Evolutionary conservation across 2,888 invertebrate genomes (phyloP), one percentile per base, ranked within the genome.

Genomic region (Sericinus montela): DNA sequence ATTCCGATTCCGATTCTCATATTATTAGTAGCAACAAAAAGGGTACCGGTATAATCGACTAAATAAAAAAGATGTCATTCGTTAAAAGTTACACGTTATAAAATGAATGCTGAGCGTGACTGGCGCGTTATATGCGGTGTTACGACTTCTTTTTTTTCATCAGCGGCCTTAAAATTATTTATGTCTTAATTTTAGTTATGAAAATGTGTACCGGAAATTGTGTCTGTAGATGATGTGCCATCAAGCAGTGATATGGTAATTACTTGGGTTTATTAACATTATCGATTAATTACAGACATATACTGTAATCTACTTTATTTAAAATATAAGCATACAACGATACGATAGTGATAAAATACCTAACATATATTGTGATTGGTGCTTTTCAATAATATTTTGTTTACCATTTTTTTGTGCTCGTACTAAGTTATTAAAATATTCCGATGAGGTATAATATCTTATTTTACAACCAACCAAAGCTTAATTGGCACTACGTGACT

Each of bases 181-280:
- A 86, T 84, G 87, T 85, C 86, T 88, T 86, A 70, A 87, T 87
- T 85, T 80, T 60, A 63, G 62, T 71, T 72, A 72, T 72, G 71
- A 66, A 69, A 73, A 71, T 75, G 65, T 71, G 58, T 63, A 62
- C 74, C 80, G 80, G 83, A 81, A 73, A 67, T 56, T 53, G 48
- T 44, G 63, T 60, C 51, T 62, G 61, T 54, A 79, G 71, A 78
- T 78, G 80, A 78, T 69, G 72, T 48, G 57, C 52, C 45, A 56
- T 51, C 48, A 58, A 52, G 45, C 54, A 59, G 49, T 72, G 69
- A 72, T 64, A 62, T 68, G 60, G 66, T 70, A 69, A 77, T 77
- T 75, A 71, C 54, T 48, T 54, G 56, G 55, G 52, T 45, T 56
- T 52, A 56, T 51, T 45, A 32, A 32, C 25, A 29, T 43, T 44